Conservation (phyloP, 2,888 invertebrate genomes). For the Melanostoma mellinum region DNA sequence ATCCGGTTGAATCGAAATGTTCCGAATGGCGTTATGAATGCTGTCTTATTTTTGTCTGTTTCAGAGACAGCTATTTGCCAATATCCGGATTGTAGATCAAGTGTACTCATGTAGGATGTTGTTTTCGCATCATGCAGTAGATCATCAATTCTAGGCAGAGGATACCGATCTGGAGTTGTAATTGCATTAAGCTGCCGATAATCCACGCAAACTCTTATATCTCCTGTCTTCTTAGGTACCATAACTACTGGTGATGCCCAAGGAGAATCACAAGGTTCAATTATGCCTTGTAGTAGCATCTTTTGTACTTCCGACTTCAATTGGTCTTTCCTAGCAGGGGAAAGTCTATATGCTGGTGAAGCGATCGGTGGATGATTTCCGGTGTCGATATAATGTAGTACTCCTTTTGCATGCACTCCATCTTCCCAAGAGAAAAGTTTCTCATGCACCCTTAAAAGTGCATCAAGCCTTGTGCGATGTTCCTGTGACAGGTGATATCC, state of each 20-base stretch:
- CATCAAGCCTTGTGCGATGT: neutral
- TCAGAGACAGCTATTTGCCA: neutral
- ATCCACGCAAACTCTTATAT: slow-evolving; percentile 74
- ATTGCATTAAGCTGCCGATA: slow-evolving; percentile 64
- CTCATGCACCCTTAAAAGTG: neutral
- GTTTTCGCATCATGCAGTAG: neutral
- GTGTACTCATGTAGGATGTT: neutral
- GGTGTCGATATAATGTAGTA: slow-evolving; percentile 75
- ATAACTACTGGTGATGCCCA: slow-evolving; percentile 58
- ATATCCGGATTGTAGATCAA: slow-evolving; percentile 1
- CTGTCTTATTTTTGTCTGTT: neutral
- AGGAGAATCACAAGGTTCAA: slow-evolving; percentile 37
- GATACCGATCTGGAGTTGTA: neutral
- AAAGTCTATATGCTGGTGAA: slow-evolving; percentile 77
- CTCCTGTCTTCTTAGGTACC: slow-evolving; percentile 42
- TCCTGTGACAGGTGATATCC: neutral
- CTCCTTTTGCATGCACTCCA: neutral
- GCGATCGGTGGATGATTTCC: slow-evolving; percentile 77
- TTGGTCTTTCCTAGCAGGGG: slow-evolving; percentile 70
- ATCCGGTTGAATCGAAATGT: slow-evolving; percentile 8
- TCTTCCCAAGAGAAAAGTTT: neutral
- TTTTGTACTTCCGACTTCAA: slow-evolving; percentile 73
- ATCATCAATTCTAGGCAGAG: neutral
- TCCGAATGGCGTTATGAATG: neutral
- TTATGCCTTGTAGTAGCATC: slow-evolving; percentile 64